These are phyloP conservation scores for Pelvicachromis taeniatus DNA, from an alignment of 2,113 vertebrate species.

Conservation along the genomic window DNA sequence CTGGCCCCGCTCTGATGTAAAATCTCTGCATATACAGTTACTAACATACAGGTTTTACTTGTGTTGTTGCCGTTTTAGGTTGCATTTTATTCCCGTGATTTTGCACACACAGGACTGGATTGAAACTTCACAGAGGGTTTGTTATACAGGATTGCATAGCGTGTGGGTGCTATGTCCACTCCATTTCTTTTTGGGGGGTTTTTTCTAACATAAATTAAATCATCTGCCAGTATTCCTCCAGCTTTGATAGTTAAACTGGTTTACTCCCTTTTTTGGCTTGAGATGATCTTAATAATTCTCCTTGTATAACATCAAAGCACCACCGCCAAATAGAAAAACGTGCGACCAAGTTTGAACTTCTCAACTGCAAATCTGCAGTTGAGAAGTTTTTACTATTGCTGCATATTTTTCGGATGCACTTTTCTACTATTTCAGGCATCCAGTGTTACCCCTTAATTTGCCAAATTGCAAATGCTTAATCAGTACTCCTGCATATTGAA, in stretches of 20 bases:
- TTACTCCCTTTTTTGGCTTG: neutral
- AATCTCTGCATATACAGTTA: neutral
- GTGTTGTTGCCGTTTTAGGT: neutral
- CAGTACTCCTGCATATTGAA: neutral
- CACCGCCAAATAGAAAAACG: neutral
- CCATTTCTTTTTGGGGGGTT: neutral
- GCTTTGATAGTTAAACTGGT: neutral
- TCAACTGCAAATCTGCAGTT: neutral
- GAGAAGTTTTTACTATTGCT: neutral
- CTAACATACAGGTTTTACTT: neutral
- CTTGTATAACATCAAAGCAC: neutral
- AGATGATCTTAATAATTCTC: neutral
- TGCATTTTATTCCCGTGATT: slow-evolving; percentile 13
- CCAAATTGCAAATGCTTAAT: neutral
- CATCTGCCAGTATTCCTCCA: neutral
- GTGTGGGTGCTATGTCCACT: neutral
- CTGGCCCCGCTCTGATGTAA: neutral
- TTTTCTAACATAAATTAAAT: neutral
- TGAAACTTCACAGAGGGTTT: slow-evolving; percentile 17
- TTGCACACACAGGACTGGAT: neutral
- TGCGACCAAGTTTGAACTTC: neutral
- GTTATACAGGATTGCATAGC: neutral
- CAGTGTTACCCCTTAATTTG: neutral
- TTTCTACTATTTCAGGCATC: neutral
- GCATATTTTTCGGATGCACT: neutral